Evolutionary conservation across 2,888 invertebrate species (phyloP), one percentile per base, ranked within the genome.

Genomic region (Anodontia alba): DNA sequence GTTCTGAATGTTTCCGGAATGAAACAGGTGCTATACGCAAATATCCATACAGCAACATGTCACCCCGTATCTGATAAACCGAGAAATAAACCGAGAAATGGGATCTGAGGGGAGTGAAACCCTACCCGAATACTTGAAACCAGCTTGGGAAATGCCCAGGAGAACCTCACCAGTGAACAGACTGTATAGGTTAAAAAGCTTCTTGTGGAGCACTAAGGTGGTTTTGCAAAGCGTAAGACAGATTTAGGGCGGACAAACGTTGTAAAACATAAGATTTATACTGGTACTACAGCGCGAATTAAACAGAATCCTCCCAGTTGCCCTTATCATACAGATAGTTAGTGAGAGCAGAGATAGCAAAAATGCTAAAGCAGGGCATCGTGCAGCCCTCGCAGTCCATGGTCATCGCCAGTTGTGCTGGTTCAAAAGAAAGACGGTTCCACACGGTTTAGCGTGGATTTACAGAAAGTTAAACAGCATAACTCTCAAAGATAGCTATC

Each of bases 351-450:
- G 76, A 81, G 46, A 36, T 81, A 23, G 1, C 42, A 23, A 51
- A 43, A 29, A 69, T 80, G 77, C 36, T 78, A 42, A 36, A 77
- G 29, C 62, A 72, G 10, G 77, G 77, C 0, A 66, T 80, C n/a
- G 73, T 87, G 42, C 73, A 78, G 33, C 89, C 86, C 5, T 92
- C 91, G 75, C 2, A 90, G 90, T 31, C 93, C 94, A 0, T 95
- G 92, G 92, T 85, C 90, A 7, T 87, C 91, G 1, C 94, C 93
- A 0, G 87, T 94, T 5, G 92, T 94, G 1, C 67, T 95, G 0
- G 93, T 93, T 1, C 86, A 86, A 26, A 95, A 94, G 84, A 93
- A 92, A 75, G 87, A 91, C 76, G 90, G 88, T n/a, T 74, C 69
- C 10, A 83, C 70, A 49, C 83, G 87, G 67, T 85, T 88, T 17